Base-by-base conservation (phyloP, 1,140 invertebrate species). In the Oedothorax gibbosus region DNA sequence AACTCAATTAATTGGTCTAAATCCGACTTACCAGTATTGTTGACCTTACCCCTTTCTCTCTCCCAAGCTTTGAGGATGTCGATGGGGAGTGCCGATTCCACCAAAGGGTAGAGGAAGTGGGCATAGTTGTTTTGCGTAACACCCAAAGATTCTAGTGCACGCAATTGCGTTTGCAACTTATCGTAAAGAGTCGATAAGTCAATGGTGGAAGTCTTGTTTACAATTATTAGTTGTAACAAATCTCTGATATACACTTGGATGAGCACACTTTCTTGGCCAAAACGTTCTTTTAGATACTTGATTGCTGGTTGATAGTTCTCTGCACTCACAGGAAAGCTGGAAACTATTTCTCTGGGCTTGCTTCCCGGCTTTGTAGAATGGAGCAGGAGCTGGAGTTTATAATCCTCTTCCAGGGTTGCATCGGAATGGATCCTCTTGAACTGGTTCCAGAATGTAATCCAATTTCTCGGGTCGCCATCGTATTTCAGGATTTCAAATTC, bases 1-100 rank as follows among this genome's bases (percentile, higher is more conserved):
- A 78, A 65, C 18, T 78, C 60, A 7, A 66, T 78, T 66, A 78
- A 53, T 14, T 18, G 65, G 20, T 64, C 76, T 65, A 66, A 51
- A 53, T 78, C 35, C 12, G 9, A 68, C 51, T 79, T 79, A 68
- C 62, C 51, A 21, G 7, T 8, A 6, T 66, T 53, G 14, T 53
- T 18, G 35, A 21, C 3, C 18, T 49, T 0, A 21, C 14, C 14
- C 11, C 21, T 15, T 9, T 53, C 8, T n/a, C 11, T 11, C 49
- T 53, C 77, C 18, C 57, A 79, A 12, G 54, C 18, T 68, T 79
- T 66, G 11, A 79, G 9, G 7, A 68, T 21, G 1, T 79, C 50
- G 5, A 51, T 79, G 0, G 50, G 77, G 8, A 79, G 35, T 12
- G 20, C 49, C 0, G 64, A 79, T 79, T 68, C 64, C 12, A 53